Conservation (phyloP, 2,797 vertebrate species). For the Clarias pachynema region DNA sequence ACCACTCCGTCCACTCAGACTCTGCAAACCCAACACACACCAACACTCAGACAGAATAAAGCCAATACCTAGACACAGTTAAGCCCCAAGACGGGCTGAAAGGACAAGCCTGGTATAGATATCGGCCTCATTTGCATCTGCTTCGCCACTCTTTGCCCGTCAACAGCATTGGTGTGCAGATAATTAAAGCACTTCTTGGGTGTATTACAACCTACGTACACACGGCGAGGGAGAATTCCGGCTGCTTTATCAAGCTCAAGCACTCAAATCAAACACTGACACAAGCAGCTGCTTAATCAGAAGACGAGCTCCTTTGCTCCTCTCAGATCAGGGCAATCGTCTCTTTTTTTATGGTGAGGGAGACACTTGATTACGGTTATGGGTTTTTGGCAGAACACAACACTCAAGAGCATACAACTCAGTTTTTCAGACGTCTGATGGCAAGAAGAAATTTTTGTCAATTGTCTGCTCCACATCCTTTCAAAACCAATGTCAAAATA, state of each 20-base stretch:
- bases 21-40: conserved; percentile 71
- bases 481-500: too few relatives aligned
- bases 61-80: conserved; percentile 29
- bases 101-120: conserved; percentile 36
- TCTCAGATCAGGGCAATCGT: conserved; percentile 26
- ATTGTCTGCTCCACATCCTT: neutral
- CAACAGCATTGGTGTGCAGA: conserved; percentile 54
- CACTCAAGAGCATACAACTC: neutral
- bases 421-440: neutral
- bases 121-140: conserved; percentile 52
- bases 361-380: conserved; percentile 43
- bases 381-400: neutral
- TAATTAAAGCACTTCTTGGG: conserved; percentile 57
- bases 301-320: conserved; percentile 23
- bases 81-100: conserved; percentile 20
- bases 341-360: conserved; percentile 1
- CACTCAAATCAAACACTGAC: conserved; percentile 45
- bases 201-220: conserved; percentile 31
- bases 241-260: conserved; percentile 21
- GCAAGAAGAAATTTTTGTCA: neutral
- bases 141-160: conserved; percentile 57
- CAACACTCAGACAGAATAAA: conserved; percentile 49
- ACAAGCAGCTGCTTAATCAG: conserved; percentile 20
- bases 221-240: conserved; percentile 43
- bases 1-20: conserved; percentile 94